Conservation (phyloP, 2,113 vertebrate species). For the zebrafish (Danio rerio) region GRCz12tu NC_133192.1:49955001-49955500, state of each 20-base stretch:
- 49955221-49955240: slow-evolving; percentile 35
- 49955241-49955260: slow-evolving; percentile 34
- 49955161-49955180: slow-evolving; percentile 89
- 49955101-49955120: slow-evolving; percentile 90
- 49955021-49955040: slow-evolving; percentile 20
- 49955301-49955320: slow-evolving; percentile 36
- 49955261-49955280: slow-evolving; percentile 45
- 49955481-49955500: slow-evolving; percentile 28
- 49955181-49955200: slow-evolving; percentile 77
- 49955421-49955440: neutral
- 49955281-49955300: slow-evolving; percentile 54
- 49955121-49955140: slow-evolving; percentile 89
- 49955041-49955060: neutral
- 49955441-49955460: neutral
- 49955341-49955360: slow-evolving; percentile 67
- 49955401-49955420: neutral
- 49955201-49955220: slow-evolving; percentile 59
- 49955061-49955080: neutral
- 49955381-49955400: slow-evolving; percentile 17
- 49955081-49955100: slow-evolving; percentile 18
- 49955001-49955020: slow-evolving; percentile 4
- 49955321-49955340: slow-evolving; percentile 58
- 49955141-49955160: slow-evolving; percentile 88
- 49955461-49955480: slow-evolving; percentile 24
- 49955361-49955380: slow-evolving; percentile 40